Percentiles rank a stretch among this genome's conserved stretches.
Conservation (phyloP, 92 coral and sea anemone species). For the Heliopora coerulea region DNA sequence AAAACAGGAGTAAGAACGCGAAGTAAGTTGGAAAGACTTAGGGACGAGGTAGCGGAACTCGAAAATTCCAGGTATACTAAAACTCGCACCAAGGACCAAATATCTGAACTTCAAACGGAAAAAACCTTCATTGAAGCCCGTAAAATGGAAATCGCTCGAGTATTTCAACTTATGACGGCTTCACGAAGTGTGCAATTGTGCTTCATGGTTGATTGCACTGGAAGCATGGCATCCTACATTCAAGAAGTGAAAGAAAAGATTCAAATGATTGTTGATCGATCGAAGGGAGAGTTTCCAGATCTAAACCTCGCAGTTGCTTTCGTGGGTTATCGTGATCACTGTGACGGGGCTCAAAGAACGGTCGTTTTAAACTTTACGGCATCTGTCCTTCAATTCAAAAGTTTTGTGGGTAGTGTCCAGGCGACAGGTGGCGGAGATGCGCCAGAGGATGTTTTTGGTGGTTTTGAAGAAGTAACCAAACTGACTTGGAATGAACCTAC, state of each 20-base stretch:
- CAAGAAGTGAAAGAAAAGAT: conserved; percentile 16
- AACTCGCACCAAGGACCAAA: conserved; percentile 3
- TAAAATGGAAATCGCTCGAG: conserved; percentile 25
- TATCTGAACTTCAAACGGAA: conserved; percentile 9
- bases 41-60: conserved; percentile 1
- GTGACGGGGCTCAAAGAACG: conserved; percentile 17
- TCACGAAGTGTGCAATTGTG: conserved; percentile 19
- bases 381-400: conserved; percentile 8
- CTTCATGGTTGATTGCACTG: conserved; percentile 35
- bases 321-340: conserved; percentile 34
- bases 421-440: conserved; percentile 27
- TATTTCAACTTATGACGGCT: conserved; percentile 20
- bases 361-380: conserved; percentile 22
- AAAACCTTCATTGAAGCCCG: background rate
- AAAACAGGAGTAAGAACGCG: conserved; percentile 16
- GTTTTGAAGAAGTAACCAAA: conserved; percentile 14
- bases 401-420: conserved; percentile 10
- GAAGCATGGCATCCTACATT: conserved; percentile 34
- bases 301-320: conserved; percentile 24
- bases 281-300: conserved; percentile 29
- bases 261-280: conserved; percentile 3
- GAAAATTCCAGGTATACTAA: conserved; percentile 2
- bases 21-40: conserved; percentile 6
- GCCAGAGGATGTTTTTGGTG: conserved; percentile 30
- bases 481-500: conserved; percentile 19